Base-by-base conservation (phyloP, 2,797 vertebrate species). In the Gobionotothen gibberifrons region DNA sequence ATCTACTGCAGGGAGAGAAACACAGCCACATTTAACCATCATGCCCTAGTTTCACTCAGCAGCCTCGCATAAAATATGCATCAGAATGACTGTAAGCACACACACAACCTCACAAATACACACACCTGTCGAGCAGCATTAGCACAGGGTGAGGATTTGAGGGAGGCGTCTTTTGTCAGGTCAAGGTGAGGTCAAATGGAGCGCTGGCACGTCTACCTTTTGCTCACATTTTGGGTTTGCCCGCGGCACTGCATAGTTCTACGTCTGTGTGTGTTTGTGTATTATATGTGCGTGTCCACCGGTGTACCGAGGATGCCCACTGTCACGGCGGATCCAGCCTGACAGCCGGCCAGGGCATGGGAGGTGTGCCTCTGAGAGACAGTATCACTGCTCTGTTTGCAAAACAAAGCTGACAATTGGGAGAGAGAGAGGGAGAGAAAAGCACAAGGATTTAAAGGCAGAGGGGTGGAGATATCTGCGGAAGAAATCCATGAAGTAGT, bases 351-450 rank as follows among this genome's bases (percentile, higher is more conserved):
- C 1, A 43, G 79, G 83, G 81, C 78, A 53, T 46, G 36, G 39
- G 61, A 60, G 84, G 74, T 59, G 65, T 72, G 75, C 82, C 86
- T 88, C 84, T 60, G 77, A 89, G 86, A 90, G 79, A 85, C 74
- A 69, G 55, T 85, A 89, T 91, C 86, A 80, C 80, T 59, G 67
- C 76, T 70, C 74, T 2, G 70, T 83, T 79, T 83, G 85, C 85
- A 88, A 90, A 92, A 90, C 89, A 86, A 83, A 90, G 78, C 79
- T 81, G 86, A 89, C 89, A 86, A 82, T 61, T 52, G 85, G 79
- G 76, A 54, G 22, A 19, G 22, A 19, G 54, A 49, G 58, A 55
- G 19, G 51, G 32, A 58, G 54, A 53, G 22, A 43, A 17, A 48
- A 48, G 58, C 42, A 16, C 8, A 11, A 73, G 66, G 79, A 81